Evolutionary conservation across 2,888 invertebrate species (phyloP).

Genomic region (Euplexia lucipara): DNA sequence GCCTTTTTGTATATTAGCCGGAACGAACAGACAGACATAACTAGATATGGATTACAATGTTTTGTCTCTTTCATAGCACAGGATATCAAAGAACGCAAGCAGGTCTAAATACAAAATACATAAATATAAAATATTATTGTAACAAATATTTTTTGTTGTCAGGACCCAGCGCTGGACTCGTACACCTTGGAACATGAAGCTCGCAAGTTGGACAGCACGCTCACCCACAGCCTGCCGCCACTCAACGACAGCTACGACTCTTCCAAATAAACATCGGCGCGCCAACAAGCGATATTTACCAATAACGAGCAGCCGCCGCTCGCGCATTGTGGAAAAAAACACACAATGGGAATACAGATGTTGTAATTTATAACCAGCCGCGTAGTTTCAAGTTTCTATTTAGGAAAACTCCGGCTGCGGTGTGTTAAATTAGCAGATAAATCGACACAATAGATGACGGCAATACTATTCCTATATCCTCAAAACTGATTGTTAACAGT

Average conservation of each 20-base stretch:
- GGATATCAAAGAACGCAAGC: too few species aligned
- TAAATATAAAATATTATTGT: not conserved
- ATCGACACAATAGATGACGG: constrained; percentile 53
- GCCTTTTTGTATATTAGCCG: too few species aligned
- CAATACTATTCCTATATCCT: constrained; percentile 52
- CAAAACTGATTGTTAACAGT: constrained; percentile 38
- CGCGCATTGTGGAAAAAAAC: constrained; percentile 52
- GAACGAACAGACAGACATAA: too few species aligned
- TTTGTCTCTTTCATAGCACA: too few species aligned
- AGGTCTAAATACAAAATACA: too few species aligned
- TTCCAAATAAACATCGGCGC: constrained; percentile 78
- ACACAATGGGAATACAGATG: constrained; percentile 63
- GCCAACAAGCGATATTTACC: constrained; percentile 57
- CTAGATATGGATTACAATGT: too few species aligned
- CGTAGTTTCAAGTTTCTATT: constrained; percentile 57
- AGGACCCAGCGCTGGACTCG: constrained; percentile 96
- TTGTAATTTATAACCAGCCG: constrained; percentile 63
- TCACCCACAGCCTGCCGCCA: constrained; percentile 91
- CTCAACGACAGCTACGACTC: constrained; percentile 89
- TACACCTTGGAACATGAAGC: constrained; percentile 97
- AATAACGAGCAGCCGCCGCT: constrained; percentile 45
- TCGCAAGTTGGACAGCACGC: constrained; percentile 92
- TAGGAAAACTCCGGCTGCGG: constrained; percentile 48
- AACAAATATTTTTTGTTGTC: constrained; percentile 66
- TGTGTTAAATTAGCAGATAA: constrained; percentile 58